phyloP scores from a whole-genome alignment of 30 jellyfish, hydroid and myxozoan species.

The Nemopilema nomurai region DNA sequence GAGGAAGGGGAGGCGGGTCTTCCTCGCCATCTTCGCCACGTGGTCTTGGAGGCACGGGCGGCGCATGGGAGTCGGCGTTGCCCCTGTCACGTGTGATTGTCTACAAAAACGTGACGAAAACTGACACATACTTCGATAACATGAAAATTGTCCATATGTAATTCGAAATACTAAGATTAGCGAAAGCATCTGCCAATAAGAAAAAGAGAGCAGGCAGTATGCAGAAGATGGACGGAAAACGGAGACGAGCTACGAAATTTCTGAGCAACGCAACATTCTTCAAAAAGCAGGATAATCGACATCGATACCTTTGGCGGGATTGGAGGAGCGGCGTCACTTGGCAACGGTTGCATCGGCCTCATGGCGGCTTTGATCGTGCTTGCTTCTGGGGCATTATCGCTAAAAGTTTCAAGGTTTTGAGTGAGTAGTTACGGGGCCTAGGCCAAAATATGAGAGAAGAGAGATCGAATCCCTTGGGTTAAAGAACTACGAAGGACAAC shows the following conservation, averaged over 20 bases:
- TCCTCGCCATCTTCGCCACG: slow-evolving; percentile 58
- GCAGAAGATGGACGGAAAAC: too few relatives aligned
- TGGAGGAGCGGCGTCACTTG: slow-evolving; percentile 68
- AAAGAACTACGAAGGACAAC: too few relatives aligned
- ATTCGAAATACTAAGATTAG: too few relatives aligned
- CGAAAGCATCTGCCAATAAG: too few relatives aligned
- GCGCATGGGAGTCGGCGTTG: slow-evolving; percentile 56
- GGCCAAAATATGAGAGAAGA: background rate
- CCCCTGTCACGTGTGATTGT: slow-evolving; percentile 47
- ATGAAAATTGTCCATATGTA: too few relatives aligned
- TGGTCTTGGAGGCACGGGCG: slow-evolving; percentile 93
- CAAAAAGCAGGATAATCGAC: background rate
- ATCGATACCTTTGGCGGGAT: slow-evolving; percentile 66
- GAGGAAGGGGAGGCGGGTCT: slow-evolving; percentile 85
- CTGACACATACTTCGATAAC: too few relatives aligned
- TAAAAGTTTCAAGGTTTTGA: background rate
- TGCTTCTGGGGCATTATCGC: slow-evolving; percentile 4
- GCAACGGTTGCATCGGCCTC: slow-evolving; percentile 49
- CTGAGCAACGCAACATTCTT: too few relatives aligned
- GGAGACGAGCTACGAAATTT: too few relatives aligned
- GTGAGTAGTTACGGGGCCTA: background rate
- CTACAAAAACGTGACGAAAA: slow-evolving; percentile 7
- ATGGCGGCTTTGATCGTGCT: slow-evolving; percentile 44
- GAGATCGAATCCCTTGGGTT: too few relatives aligned
- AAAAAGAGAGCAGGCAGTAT: too few relatives aligned